Evolutionary conservation across 2,113 vertebrate genomes (phyloP).

Genomic region (Leiothrix lutea): DNA sequence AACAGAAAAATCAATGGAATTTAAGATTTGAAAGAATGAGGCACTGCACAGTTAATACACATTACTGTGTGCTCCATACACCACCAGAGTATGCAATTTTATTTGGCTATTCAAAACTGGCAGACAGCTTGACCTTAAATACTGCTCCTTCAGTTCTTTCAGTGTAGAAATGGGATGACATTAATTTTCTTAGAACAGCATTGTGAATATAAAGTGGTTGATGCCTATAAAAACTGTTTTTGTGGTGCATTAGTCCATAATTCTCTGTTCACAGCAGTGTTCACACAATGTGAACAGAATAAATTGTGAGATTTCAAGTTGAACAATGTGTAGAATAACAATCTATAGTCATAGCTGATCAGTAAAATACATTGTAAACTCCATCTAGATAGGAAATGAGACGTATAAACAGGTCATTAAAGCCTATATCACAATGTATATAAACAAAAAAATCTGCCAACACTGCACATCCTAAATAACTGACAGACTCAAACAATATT

Average conservation of each 20-base stretch:
- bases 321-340: neutral
- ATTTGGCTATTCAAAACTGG: neutral
- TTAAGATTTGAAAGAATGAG: neutral
- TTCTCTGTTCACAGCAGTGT: neutral
- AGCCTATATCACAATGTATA: neutral
- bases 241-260: neutral
- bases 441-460: neutral
- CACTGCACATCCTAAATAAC: neutral
- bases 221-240: neutral
- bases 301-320: neutral
- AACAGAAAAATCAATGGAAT: neutral
- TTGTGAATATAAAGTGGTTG: neutral
- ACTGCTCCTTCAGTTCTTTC: neutral
- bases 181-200: neutral
- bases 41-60: neutral
- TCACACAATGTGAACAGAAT: neutral
- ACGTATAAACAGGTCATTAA: neutral
- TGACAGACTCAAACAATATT: neutral
- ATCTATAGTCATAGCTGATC: neutral
- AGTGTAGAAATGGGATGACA: neutral
- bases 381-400: neutral
- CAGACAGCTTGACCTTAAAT: neutral
- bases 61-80: neutral
- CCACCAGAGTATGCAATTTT: neutral
- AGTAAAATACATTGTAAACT: neutral